Conservation (phyloP, 1,140 invertebrate species). For the Ceratitis capitata region DNA sequence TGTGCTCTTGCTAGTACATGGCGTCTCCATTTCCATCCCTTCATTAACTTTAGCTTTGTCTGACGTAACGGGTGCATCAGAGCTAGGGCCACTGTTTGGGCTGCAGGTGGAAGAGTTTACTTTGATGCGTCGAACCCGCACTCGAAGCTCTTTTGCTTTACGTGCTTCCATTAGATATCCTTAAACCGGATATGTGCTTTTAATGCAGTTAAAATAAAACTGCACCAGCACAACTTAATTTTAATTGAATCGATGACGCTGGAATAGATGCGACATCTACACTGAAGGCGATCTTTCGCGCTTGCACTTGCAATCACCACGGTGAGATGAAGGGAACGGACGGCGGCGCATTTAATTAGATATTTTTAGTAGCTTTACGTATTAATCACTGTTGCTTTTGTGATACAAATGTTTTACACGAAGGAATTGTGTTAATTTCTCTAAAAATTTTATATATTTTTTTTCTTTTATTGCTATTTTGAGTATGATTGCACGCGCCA, state of each 20-base stretch:
- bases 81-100: background rate
- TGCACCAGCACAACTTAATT: slow-evolving; percentile 13
- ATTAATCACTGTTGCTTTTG: background rate
- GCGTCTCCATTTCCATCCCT: background rate
- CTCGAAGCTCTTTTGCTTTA: slow-evolving; percentile 15
- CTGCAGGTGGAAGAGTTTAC: slow-evolving; percentile 10
- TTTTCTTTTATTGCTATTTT: background rate
- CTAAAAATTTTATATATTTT: background rate
- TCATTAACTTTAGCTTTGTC: background rate
- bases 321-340: background rate
- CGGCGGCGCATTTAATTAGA: background rate
- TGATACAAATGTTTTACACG: background rate
- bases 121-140: slow-evolving; percentile 25
- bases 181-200: background rate
- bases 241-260: slow-evolving; percentile 9
- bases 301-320: background rate
- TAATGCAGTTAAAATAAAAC: background rate
- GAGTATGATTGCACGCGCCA: slow-evolving; percentile 13
- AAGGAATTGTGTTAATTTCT: background rate
- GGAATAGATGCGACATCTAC: background rate
- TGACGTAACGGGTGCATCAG: background rate
- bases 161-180: slow-evolving; percentile 21
- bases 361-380: background rate
- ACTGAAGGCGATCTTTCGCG: slow-evolving; percentile 3
- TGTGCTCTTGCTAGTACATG: background rate